These are phyloP conservation scores for Capreolus pygargus DNA, from an alignment of 2,113 vertebrate genomes.

Conservation along the genomic window DNA sequence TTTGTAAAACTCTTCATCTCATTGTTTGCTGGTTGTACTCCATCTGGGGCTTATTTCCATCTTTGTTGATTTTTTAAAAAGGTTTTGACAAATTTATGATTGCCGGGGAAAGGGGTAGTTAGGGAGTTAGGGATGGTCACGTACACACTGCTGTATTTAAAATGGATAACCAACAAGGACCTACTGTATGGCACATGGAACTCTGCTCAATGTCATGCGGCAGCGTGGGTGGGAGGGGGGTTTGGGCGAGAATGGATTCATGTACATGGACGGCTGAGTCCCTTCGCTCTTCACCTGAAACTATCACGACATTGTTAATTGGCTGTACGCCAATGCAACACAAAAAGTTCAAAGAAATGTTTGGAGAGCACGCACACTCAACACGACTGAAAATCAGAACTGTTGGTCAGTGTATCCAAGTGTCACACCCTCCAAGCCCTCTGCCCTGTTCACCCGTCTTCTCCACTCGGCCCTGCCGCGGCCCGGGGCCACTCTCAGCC, in stretches of 20 bases:
- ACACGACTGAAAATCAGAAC: background rate
- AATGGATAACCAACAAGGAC: background rate
- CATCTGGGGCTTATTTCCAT: background rate
- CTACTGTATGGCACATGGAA: background rate
- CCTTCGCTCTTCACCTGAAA: background rate
- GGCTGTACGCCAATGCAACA: background rate
- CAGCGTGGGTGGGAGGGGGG: background rate
- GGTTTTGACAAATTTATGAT: background rate
- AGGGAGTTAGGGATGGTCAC: background rate
- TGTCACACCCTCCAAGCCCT: fast-evolving
- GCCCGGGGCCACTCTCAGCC: background rate
- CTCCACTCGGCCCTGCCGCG: background rate
- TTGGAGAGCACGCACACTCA: background rate
- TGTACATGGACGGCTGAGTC: background rate
- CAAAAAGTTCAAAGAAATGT: background rate
- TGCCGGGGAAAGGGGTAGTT: background rate
- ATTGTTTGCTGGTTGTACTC: background rate
- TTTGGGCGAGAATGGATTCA: background rate
- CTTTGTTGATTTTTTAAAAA: background rate
- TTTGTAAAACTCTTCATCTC: background rate
- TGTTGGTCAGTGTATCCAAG: too few relatives aligned
- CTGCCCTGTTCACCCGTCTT: too few relatives aligned
- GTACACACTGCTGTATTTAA: background rate
- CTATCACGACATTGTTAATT: background rate
- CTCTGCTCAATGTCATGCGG: background rate